Evolutionary conservation across 2,113 vertebrate genomes (phyloP).

Genomic region (Hylia prasina): DNA sequence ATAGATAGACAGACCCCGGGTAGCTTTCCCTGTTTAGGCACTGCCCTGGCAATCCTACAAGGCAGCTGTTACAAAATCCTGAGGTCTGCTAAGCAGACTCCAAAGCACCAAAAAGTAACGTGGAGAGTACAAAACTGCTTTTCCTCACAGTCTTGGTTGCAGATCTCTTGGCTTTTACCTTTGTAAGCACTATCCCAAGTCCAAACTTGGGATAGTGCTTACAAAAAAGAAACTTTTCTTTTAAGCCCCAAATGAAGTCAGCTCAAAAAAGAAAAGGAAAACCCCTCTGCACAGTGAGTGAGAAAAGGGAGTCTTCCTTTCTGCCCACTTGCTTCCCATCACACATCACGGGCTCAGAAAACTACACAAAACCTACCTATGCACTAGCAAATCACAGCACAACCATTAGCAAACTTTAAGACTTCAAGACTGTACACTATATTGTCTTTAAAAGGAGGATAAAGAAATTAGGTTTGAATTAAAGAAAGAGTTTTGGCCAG

Average conservation of each 20-base stretch:
- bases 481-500: neutral
- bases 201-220: no score
- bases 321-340: neutral
- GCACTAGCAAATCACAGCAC: neutral
- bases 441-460: neutral
- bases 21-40: neutral
- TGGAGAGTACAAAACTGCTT: neutral
- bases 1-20: neutral
- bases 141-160: neutral
- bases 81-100: neutral
- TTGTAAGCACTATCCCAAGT: neutral
- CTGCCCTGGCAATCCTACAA: neutral
- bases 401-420: neutral
- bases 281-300: accelerated
- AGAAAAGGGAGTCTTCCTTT: neutral
- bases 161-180: neutral
- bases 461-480: neutral
- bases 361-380: neutral
- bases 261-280: neutral
- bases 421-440: neutral
- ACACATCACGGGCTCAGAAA: neutral
- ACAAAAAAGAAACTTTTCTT: no score
- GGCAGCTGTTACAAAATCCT: neutral
- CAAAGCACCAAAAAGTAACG: neutral
- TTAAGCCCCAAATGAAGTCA: neutral